These are phyloP conservation scores for Champsocephalus esox DNA, from an alignment of 2,797 vertebrate species.

Conservation along the genomic window DNA sequence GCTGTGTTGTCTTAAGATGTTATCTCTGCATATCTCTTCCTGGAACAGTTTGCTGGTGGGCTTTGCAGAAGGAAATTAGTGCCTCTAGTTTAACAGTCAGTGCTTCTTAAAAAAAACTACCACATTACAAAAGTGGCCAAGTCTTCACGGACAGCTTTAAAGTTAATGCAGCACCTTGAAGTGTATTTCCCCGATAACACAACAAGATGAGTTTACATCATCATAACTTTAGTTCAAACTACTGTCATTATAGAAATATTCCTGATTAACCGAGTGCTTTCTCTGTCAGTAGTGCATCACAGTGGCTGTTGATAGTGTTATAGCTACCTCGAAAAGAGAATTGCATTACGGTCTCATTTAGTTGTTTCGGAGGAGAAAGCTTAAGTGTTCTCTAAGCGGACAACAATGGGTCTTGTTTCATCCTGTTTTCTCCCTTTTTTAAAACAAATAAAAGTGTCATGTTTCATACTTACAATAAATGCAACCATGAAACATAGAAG, in stretches of 20 bases:
- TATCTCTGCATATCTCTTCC: conserved; percentile 27
- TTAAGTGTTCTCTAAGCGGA: conserved; percentile 23
- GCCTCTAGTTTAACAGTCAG: background rate
- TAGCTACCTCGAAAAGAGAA: background rate
- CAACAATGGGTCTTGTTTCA: background rate
- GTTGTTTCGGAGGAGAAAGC: conserved; percentile 6
- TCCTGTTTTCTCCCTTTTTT: background rate
- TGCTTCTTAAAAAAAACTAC: background rate
- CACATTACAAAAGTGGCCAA: background rate
- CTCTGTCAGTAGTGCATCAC: background rate
- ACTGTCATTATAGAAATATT: background rate
- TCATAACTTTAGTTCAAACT: background rate
- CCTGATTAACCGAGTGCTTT: background rate
- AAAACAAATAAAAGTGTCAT: background rate
- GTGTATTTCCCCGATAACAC: background rate
- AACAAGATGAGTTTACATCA: too few species aligned
- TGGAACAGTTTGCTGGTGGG: conserved; percentile 11
- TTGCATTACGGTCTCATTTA: conserved; percentile 12
- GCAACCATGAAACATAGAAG: background rate
- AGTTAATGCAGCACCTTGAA: background rate
- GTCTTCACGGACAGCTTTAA: background rate
- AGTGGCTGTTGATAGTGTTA: background rate
- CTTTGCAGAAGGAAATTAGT: background rate
- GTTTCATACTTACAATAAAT: background rate
- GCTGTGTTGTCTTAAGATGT: background rate